These are phyloP conservation scores for Microcebus jonahi DNA, from an alignment of 2,113 vertebrate species.

Conservation along the genomic window DNA sequence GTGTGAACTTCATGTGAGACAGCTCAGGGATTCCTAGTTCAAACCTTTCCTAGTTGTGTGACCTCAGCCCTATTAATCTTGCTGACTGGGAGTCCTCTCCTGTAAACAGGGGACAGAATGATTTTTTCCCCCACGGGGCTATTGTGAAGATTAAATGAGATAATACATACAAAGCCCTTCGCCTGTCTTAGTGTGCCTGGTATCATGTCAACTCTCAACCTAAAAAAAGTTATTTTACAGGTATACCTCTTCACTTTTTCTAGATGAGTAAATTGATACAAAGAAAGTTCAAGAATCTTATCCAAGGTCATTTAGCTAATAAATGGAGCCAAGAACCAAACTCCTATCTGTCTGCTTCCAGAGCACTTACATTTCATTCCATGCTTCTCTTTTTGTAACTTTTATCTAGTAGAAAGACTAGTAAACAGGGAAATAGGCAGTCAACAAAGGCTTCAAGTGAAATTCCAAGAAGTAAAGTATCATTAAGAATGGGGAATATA, in stretches of 20 bases:
- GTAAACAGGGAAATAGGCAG: neutral
- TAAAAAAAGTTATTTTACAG: neutral
- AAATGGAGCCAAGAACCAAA: neutral
- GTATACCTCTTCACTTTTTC: neutral
- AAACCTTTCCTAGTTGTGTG: neutral
- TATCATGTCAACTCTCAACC: neutral
- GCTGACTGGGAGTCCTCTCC: neutral
- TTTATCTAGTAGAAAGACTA: neutral
- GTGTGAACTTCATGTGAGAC: neutral
- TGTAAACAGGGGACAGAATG: neutral
- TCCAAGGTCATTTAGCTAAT: neutral
- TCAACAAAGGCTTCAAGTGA: neutral
- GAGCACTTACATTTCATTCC: neutral
- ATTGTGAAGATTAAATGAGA: neutral
- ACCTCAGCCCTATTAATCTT: neutral
- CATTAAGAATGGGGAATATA: neutral
- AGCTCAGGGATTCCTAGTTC: neutral
- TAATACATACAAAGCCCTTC: neutral
- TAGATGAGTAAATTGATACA: neutral
- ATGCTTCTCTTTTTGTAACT: neutral
- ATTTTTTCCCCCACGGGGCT: neutral
- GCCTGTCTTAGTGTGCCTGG: neutral
- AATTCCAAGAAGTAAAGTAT: neutral
- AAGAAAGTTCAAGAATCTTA: constrained; percentile 6
- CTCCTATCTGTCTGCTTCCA: neutral